These are phyloP conservation scores for Turritopsis rubra DNA, from an alignment of 30 jellyfish, hydroid and myxozoan genomes.

Conservation along the genomic window DNA sequence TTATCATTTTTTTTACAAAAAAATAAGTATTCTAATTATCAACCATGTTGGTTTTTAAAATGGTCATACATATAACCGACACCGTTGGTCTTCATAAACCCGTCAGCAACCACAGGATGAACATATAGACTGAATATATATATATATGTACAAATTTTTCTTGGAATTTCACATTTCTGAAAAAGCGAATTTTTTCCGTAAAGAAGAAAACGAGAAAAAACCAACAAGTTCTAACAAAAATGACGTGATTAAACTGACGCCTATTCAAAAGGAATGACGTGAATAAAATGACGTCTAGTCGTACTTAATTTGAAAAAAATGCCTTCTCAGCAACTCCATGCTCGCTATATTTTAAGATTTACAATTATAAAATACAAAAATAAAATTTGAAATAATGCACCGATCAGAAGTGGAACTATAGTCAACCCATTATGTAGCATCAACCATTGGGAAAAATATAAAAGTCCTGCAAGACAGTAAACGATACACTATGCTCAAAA, in stretches of 20 bases:
- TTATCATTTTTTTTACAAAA: conserved; percentile 11
- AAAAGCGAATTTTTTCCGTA: neutral
- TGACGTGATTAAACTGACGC: neutral
- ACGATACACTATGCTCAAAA: neutral
- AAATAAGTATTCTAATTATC: neutral
- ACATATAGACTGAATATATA: neutral
- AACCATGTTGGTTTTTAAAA: neutral
- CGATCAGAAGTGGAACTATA: neutral
- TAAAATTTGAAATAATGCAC: neutral
- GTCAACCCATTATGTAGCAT: neutral
- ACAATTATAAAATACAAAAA: neutral
- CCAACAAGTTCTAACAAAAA: neutral
- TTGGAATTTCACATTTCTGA: neutral
- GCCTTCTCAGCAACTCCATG: neutral
- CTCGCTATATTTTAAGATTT: no score
- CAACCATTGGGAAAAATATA: neutral
- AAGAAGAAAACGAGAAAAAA: neutral
- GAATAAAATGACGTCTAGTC: neutral
- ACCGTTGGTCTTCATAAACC: neutral
- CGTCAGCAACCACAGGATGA: neutral
- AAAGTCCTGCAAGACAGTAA: neutral
- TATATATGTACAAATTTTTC: neutral
- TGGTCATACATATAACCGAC: neutral
- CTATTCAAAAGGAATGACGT: no score
- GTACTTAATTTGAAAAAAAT: neutral